phyloP scores from a whole-genome alignment of 1,140 invertebrate genomes.

The Daktulosphaira vitifoliae region DNA sequence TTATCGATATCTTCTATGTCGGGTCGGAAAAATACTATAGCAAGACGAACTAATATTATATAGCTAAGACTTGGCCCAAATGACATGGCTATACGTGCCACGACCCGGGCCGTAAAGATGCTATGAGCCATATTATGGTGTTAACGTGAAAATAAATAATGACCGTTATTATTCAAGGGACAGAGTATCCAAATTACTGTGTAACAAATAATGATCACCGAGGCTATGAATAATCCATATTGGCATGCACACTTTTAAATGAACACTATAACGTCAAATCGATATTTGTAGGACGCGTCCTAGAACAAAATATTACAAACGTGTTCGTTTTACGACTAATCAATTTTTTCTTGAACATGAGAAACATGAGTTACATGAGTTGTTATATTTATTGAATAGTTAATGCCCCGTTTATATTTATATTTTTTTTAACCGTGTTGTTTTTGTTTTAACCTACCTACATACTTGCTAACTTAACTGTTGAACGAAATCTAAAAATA shows the following conservation, averaged over 20 bases:
- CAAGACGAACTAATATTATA: conserved; percentile 51
- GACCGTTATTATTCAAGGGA: neutral
- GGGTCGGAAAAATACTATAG: conserved; percentile 51
- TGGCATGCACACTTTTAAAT: neutral
- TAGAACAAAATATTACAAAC: neutral
- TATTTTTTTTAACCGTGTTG: neutral
- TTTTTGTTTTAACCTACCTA: too few relatives aligned
- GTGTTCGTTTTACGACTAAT: neutral
- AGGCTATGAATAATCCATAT: too few relatives aligned
- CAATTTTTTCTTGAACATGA: neutral
- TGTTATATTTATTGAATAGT: neutral
- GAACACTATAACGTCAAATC: neutral
- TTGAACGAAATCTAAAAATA: too few relatives aligned
- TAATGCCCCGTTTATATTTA: neutral
- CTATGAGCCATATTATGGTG: neutral
- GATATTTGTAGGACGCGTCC: neutral
- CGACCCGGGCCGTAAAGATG: conserved; percentile 15
- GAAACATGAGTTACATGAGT: neutral
- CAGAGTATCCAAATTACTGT: neutral
- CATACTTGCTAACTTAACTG: too few relatives aligned
- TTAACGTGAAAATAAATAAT: neutral
- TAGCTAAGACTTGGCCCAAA: conserved; percentile 53
- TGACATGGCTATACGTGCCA: conserved; percentile 52
- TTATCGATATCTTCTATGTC: conserved; percentile 57
- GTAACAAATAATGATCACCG: too few relatives aligned